Evolutionary conservation across 2,797 vertebrate genomes (phyloP).

Genomic region (Delichon dasypus): DNA sequence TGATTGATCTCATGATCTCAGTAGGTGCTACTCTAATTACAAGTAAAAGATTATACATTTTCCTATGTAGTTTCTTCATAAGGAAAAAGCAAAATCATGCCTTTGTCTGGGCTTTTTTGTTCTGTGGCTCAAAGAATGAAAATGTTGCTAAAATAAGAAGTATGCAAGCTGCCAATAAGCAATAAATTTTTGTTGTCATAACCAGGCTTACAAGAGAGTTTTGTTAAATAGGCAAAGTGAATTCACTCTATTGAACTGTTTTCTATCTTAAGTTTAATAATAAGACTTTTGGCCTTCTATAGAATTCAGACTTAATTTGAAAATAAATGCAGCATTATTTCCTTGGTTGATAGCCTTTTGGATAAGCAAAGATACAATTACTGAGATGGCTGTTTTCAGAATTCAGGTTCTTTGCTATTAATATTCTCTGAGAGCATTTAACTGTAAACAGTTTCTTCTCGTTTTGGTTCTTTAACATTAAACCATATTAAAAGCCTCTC

Average conservation of each 20-base stretch:
- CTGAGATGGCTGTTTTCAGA: background rate
- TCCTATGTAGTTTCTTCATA: background rate
- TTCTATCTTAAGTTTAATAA: background rate
- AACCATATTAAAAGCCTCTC: background rate
- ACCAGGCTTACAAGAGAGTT: background rate
- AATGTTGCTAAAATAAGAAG: background rate
- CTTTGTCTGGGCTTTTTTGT: background rate
- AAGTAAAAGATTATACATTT: background rate
- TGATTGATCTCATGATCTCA: background rate
- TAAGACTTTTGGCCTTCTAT: background rate
- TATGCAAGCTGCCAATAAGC: background rate
- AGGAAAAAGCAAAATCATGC: background rate
- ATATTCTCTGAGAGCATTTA: background rate
- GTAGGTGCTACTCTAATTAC: background rate
- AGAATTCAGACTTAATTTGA: background rate
- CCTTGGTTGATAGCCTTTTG: background rate
- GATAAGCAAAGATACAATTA: background rate
- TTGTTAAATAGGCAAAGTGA: background rate
- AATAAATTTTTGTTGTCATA: background rate
- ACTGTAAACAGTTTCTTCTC: background rate
- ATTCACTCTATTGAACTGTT: background rate
- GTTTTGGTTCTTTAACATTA: background rate
- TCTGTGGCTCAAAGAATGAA: background rate
- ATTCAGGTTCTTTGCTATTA: background rate
- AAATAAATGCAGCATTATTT: background rate